Percentiles rank a stretch among this genome's conserved stretches.
Conservation (phyloP, 2,888 invertebrate genomes). For the Pristionchus mayeri region DNA sequence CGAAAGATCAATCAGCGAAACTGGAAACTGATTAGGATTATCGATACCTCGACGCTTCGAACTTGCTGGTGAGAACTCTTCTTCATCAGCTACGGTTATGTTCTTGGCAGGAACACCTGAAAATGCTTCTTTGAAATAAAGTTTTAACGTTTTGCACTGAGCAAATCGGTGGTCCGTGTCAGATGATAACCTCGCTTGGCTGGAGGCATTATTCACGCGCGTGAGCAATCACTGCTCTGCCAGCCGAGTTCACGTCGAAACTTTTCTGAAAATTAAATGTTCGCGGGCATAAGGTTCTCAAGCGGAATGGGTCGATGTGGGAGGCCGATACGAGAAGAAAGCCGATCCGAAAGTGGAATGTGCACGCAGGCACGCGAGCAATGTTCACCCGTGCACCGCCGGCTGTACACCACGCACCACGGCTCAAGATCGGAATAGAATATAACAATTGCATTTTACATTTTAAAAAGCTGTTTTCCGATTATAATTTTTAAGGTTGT, state of each 20-base stretch:
- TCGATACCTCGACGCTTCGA: constrained; percentile 20
- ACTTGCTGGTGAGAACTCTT: not conserved
- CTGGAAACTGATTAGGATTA: not conserved
- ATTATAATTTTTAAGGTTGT: too few relatives aligned
- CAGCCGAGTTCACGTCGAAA: not conserved
- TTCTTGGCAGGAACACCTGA: constrained; percentile 23
- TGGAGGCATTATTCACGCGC: constrained; percentile 45
- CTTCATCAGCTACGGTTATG: not conserved
- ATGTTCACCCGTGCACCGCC: too few relatives aligned
- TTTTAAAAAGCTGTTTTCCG: too few relatives aligned
- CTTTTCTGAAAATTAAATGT: constrained; percentile 24
- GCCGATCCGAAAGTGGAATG: too few relatives aligned
- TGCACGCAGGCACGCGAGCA: too few relatives aligned
- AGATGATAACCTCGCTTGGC: constrained; percentile 37
- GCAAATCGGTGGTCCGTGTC: not conserved
- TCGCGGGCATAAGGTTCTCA: not conserved
- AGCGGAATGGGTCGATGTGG: not conserved
- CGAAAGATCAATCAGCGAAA: not conserved
- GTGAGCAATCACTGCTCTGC: not conserved
- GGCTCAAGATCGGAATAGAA: too few relatives aligned
- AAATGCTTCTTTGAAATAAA: not conserved
- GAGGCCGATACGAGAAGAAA: not conserved
- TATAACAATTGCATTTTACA: too few relatives aligned
- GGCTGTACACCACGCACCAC: too few relatives aligned
- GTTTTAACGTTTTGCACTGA: too few relatives aligned